Evolutionary conservation across 2,113 vertebrate genomes (phyloP).

Genomic region (Sinocyclocheilus maitianheensis): DNA sequence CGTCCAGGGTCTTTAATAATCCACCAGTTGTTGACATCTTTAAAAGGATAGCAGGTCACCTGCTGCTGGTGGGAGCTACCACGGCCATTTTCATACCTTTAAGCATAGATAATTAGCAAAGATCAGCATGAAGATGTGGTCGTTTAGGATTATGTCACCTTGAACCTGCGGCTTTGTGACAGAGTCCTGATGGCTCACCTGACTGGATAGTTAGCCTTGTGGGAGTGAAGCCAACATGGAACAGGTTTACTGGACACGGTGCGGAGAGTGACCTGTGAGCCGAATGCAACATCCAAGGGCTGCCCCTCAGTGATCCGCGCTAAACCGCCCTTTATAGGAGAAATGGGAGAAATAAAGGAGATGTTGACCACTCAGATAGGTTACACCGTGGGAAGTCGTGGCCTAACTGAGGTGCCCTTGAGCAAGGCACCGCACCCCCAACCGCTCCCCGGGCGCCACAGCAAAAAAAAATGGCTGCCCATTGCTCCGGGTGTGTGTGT

Average conservation of each 20-base stretch:
- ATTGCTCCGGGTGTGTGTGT: too few species aligned
- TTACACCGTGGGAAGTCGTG: neutral
- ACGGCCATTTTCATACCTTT: constrained; percentile 90
- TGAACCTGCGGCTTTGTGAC: neutral
- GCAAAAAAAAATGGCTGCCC: too few species aligned
- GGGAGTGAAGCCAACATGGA: constrained; percentile 97
- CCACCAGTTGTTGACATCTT: constrained; percentile 99
- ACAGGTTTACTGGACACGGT: constrained; percentile 84
- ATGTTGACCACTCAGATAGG: neutral
- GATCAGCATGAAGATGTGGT: neutral
- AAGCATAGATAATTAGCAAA: constrained; percentile 26
- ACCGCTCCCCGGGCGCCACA: too few species aligned
- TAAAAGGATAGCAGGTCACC: constrained; percentile 96
- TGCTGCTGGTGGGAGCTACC: constrained; percentile 98
- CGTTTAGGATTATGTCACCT: neutral
- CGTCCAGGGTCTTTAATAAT: constrained; percentile 89
- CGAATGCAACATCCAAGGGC: constrained; percentile 90
- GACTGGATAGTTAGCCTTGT: constrained; percentile 91
- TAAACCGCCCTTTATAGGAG: constrained; percentile 84
- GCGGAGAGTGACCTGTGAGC: constrained; percentile 92
- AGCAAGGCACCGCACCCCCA: too few species aligned
- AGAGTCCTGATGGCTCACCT: constrained; percentile 74
- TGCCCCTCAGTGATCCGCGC: constrained; percentile 92
- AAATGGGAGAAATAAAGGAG: neutral
- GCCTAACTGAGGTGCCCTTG: too few species aligned